Base-by-base conservation (phyloP, 53 echinoderm and acorn worm genomes). In the Astropecten irregularis region DNA sequence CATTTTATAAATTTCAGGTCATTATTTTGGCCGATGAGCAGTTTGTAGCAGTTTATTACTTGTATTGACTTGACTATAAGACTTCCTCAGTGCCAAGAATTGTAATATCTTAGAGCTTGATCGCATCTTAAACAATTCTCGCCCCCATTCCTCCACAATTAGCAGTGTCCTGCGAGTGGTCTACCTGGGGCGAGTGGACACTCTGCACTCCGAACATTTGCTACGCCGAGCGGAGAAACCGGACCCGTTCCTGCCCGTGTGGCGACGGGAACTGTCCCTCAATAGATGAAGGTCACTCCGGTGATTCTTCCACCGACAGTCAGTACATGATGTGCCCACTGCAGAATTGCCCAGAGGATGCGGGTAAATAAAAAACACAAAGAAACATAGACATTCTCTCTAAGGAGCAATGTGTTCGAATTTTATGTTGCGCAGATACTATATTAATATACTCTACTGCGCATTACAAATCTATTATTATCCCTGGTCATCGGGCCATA, bases 161-260 rank as follows among this genome's bases (percentile, higher is more conserved):
- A 13, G 22, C 56, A 74, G 74, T 15, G 14, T 57, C 56, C 26
- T 74, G 74, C 25, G 74, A 74, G 5, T 74, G 74, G 74, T 55
- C 74, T 21, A 2, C 74, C 8, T 74, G 74, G 74, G 28, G 56
- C 13, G 25, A 32, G 8, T 74, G 74, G 74, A 74, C 52, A 26
- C 56, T 14, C 13, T 74, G 74, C 74, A 74, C 74, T 9, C 52
- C 74, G 42, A 16, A 60, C 30, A 70, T 90, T 62, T 31, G 90
- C 49, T 63, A 90, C 44, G 48, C 85, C 28, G 51, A 90, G 53
- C 52, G 90, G 81, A 26, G 51, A 37, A 34, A 81, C 71, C 49
- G 54, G 62, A 52, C 69, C 52, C 81, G 57, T 15, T 30, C 74
- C 74, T 74, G 74, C 27, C 74, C 74, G 58, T 74, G 74, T 26